Evolutionary conservation across 2,888 invertebrate genomes (phyloP), one percentile per base, ranked within the genome.

Genomic region (Cerastoderma edule): DNA sequence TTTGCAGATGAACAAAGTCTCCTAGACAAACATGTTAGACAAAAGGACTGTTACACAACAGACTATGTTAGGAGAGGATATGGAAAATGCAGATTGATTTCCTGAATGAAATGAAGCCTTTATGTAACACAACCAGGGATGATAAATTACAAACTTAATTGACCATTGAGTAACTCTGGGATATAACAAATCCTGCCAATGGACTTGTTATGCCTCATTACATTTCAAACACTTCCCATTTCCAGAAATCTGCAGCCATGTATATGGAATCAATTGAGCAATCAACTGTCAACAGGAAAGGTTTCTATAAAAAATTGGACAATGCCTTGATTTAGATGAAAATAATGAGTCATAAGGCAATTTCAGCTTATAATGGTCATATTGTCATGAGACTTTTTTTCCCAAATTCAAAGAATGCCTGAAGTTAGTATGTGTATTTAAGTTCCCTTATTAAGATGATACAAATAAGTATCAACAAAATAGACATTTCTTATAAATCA

Each of bases 81-180:
- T 53, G 53, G 53, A 53, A 53, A 53, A 53, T 5, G 16, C 10
- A n/a, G 24, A 13, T 53, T 53, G n/a, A 53, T 53, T 53, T 53
- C 53, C 53, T 53, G 53, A 53, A 16, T 10, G 10, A 22, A 53
- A 53, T 24, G 53, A 53, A 53, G 53, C 53, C 24, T 22, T 53
- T 22, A 2, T 22, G 13, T 13, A 53, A 13, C n/a, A 3, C 2
- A 24, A 10, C 24, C 24, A 13, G 10, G 24, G 24, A 53, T 53
- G 53, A 53, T 53, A n/a, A 53, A 53, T 53, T 8, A 22, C 24
- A 53, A 19, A 53, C 22, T 53, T n/a, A n/a, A n/a, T n/a, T n/a
- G n/a, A n/a, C n/a, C n/a, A n/a, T n/a, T n/a, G n/a, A n/a, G n/a
- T n/a, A n/a, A n/a, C n/a, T n/a, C n/a, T n/a, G n/a, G n/a, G n/a